Conservation (phyloP, 2,797 vertebrate genomes). For the Onychomys torridus region DNA sequence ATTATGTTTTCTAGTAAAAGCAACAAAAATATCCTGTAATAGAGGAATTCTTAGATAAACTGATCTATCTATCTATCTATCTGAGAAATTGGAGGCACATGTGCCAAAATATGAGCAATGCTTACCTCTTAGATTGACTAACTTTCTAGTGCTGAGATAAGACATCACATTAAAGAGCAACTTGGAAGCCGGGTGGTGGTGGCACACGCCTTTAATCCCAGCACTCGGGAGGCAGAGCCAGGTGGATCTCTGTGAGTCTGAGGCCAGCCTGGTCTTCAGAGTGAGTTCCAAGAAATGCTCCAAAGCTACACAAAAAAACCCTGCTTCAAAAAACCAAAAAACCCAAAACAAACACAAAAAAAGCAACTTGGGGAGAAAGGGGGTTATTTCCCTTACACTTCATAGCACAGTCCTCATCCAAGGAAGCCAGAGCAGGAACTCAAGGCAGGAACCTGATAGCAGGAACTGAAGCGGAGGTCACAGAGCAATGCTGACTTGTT, state of each 20-base stretch:
- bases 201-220: no score
- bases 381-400: neutral
- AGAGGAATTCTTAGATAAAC: constrained; percentile 38
- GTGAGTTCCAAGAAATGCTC: no score
- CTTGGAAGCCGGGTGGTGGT: neutral
- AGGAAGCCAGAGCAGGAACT: neutral
- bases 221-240: no score
- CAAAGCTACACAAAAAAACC: no score
- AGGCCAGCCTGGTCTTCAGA: no score
- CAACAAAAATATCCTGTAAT: constrained; percentile 28
- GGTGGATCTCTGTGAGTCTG: no score
- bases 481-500: no score
- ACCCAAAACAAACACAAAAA: no score
- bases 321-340: no score
- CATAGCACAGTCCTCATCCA: neutral
- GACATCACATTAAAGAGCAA: neutral
- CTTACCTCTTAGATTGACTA: neutral
- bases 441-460: neutral
- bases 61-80: no score
- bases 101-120: neutral
- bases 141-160: neutral
- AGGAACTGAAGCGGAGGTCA: neutral
- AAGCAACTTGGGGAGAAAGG: neutral
- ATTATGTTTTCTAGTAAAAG: constrained; percentile 26
- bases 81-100: neutral